Base-by-base conservation (phyloP, 2,888 invertebrate genomes). In the Parnassius glacialis region DNA sequence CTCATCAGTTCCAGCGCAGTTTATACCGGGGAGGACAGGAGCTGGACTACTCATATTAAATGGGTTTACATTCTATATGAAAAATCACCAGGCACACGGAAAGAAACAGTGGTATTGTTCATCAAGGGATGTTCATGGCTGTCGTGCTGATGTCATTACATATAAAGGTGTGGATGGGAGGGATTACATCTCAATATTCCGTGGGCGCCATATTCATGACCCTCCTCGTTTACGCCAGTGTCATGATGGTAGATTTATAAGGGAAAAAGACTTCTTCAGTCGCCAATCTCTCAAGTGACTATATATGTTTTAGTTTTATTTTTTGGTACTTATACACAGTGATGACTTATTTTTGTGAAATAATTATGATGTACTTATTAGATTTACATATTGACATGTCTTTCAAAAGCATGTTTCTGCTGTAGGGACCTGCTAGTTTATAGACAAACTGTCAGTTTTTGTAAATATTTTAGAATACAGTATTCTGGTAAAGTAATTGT, bases 61-160 rank as follows among this genome's bases (percentile, higher is more conserved):
- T 12, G 90, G 90, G 0, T 90, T 90, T 67, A 91, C 90, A 10
- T 91, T 91, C 69, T 91, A 91, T 64, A 89, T 90, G 90, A 91
- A 91, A 70, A 91, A 91, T 66, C 90, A 90, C 67, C 90, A 90
- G 66, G 90, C 90, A 0, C 88, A 90, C 66, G 90, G 90, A 2
- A 90, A 90, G 68, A 91, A 91, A 68, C 90, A 91, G 66, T 90
- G 90, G 90, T 91, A 91, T 67, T 91, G 90, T 65, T 90, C 90
- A 2, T 89, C 90, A 0, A 83, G 90, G 64, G 90, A 91, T 11
- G 88, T 90, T 54, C 83, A 87, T 9, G 90, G 90, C 2, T 91
- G 90, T 66, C 73, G 90, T 12, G 90, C 90, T 59, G 90, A 91
- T 47, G 90, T 91, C 66, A 90, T 91, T 65, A 91, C 90, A 0